phyloP scores from a whole-genome alignment of 92 coral and sea anemone genomes.

The Zoanthus solanderi region DNA sequence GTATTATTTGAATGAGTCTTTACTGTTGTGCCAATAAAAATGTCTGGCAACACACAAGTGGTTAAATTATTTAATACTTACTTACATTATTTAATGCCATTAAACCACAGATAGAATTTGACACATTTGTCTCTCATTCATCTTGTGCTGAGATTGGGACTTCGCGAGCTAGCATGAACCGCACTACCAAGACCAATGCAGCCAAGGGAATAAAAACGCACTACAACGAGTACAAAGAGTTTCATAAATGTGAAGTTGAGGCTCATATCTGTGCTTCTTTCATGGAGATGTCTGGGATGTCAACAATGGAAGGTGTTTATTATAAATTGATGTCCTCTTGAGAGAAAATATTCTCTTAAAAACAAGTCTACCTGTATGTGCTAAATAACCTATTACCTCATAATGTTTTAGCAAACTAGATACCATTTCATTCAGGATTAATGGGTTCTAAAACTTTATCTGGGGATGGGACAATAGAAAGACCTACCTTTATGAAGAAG shows the following conservation, averaged over 20 bases:
- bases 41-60: background rate
- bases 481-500: too few relatives aligned
- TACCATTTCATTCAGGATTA: too few relatives aligned
- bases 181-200: slow-evolving; percentile 4
- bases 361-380: too few relatives aligned
- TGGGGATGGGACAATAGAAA: too few relatives aligned
- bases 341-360: too few relatives aligned
- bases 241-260: background rate
- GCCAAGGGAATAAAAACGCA: background rate
- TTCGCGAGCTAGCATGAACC: too few relatives aligned
- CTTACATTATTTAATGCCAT: slow-evolving; percentile 4
- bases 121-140: slow-evolving; percentile 9
- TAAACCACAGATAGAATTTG: slow-evolving; percentile 18
- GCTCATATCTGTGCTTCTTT: background rate
- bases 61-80: background rate
- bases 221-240: background rate
- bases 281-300: background rate
- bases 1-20: background rate
- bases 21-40: too few relatives aligned
- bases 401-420: too few relatives aligned
- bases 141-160: slow-evolving; percentile 24
- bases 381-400: too few relatives aligned
- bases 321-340: too few relatives aligned
- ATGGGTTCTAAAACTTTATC: too few relatives aligned
- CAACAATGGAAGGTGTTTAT: background rate